Evolutionary conservation across 2,888 invertebrate genomes (phyloP).

Genomic region (Melanchra persicariae): DNA sequence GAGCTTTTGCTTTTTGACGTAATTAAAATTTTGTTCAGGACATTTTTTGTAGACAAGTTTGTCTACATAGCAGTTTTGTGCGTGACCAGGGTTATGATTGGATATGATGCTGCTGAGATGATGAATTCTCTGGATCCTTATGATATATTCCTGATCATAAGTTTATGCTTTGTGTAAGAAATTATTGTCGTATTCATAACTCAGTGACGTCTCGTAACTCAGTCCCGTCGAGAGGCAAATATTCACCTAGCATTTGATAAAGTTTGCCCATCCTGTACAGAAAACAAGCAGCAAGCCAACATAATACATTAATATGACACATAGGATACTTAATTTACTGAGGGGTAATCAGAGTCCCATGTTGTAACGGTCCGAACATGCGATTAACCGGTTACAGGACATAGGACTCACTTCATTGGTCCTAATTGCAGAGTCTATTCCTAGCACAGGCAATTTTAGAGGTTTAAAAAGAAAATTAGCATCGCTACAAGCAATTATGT

Average conservation of each 20-base stretch:
- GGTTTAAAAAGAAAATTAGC: slow-evolving; percentile 57
- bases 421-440: slow-evolving; percentile 56
- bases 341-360: slow-evolving; percentile 49
- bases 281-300: slow-evolving; percentile 32
- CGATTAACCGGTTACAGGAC: slow-evolving; percentile 58
- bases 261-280: slow-evolving; percentile 40
- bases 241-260: slow-evolving; percentile 44
- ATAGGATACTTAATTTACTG: slow-evolving; percentile 53
- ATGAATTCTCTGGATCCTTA: not conserved
- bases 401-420: slow-evolving; percentile 50
- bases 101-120: not conserved
- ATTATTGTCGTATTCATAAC: not conserved
- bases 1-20: slow-evolving; percentile 24
- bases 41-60: slow-evolving; percentile 25
- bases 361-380: slow-evolving; percentile 54
- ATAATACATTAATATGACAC: slow-evolving; percentile 54
- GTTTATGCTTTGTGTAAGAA: not conserved
- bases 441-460: slow-evolving; percentile 52
- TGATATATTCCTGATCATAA: slow-evolving; percentile 23
- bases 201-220: slow-evolving; percentile 6
- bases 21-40: slow-evolving; percentile 29
- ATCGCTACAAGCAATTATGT: slow-evolving; percentile 28
- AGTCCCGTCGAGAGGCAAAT: slow-evolving; percentile 11
- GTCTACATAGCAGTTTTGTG: not conserved
- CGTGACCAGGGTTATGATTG: not conserved